Evolutionary conservation across 2,888 invertebrate species (phyloP).

Genomic region (Cerastoderma edule): DNA sequence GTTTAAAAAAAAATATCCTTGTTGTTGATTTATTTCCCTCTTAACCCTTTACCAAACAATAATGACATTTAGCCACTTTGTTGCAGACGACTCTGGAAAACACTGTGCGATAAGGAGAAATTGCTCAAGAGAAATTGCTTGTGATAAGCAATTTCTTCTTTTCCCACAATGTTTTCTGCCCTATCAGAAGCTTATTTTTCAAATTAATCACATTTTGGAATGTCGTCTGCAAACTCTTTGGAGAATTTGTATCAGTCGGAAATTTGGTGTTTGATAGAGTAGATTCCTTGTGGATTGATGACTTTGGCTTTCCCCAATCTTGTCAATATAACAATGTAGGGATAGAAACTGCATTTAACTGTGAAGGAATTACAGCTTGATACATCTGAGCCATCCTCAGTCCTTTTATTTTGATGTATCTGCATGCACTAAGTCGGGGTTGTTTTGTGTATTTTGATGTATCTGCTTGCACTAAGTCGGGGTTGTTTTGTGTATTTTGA

Average conservation of each 20-base stretch:
- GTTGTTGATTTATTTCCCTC: background rate
- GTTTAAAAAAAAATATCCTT: background rate
- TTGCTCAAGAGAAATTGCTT: background rate
- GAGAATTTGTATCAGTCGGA: background rate
- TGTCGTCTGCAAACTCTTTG: background rate
- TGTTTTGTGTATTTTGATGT: too few relatives aligned
- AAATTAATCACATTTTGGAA: background rate
- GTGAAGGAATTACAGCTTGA: too few relatives aligned
- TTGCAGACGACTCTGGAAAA: background rate
- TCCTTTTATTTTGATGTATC: too few relatives aligned
- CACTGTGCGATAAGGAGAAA: slow-evolving; percentile 2
- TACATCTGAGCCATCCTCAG: too few relatives aligned
- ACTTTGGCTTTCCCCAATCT: too few relatives aligned
- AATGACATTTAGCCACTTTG: background rate
- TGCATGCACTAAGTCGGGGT: too few relatives aligned
- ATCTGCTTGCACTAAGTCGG: too few relatives aligned
- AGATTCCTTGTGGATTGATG: too few relatives aligned
- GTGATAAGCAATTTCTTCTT: slow-evolving; percentile 1
- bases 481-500: too few relatives aligned
- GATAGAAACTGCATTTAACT: too few relatives aligned
- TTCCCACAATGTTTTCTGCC: slow-evolving; percentile 7
- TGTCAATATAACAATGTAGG: too few relatives aligned
- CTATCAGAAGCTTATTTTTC: background rate
- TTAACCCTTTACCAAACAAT: slow-evolving; percentile 6
- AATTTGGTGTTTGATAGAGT: background rate